Evolutionary conservation across 2,888 invertebrate species (phyloP), one percentile per base, ranked within the genome.

Genomic region (Latheticus oryzae): DNA sequence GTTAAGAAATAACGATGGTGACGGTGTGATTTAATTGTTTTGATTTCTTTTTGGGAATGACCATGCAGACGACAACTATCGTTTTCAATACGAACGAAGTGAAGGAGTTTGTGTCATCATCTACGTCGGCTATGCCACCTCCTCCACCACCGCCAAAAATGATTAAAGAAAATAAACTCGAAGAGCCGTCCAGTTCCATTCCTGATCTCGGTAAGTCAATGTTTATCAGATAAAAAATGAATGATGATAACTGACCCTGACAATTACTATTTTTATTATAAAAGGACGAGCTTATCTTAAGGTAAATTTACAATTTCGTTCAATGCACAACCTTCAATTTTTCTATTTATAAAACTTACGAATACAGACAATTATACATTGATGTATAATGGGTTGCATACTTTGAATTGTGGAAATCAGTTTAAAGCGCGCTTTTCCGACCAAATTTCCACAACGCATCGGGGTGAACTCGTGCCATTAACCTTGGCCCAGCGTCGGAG

Each of bases 141-240:
- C 79, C 78, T 8, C 77, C 78, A 8, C 77, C 78, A 11, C 73
- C 74, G 8, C 76, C 75, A 15, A 74, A 72, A 53, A 66, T 70
- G 19, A 65, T 45, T 48, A 65, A 66, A 50, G 60, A 68, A 37
- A 73, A 74, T 32, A 80, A 80, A 64, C 82, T 87, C 76, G 92
- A 92, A 80, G 91, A 92, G 78, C 91, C 92, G 5, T 89, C 91
- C 66, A 91, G 91, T 81, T 92, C 92, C 69, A 92, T 92, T 78
- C 92, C 92, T 64, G 92, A 92, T 84, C 83, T 92, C 82, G 92
- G 92, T 92, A 76, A 89, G 90, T 83, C 51, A 4, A 24, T n/a
- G n/a, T n/a, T n/a, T n/a, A n/a, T n/a, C n/a, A n/a, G 61, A 71
- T 70, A 71, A 72, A 58, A 60, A 51, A 58, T 61, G n/a, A n/a